phyloP scores from a whole-genome alignment of 1,140 invertebrate species.

The Cylas formicarius region DNA sequence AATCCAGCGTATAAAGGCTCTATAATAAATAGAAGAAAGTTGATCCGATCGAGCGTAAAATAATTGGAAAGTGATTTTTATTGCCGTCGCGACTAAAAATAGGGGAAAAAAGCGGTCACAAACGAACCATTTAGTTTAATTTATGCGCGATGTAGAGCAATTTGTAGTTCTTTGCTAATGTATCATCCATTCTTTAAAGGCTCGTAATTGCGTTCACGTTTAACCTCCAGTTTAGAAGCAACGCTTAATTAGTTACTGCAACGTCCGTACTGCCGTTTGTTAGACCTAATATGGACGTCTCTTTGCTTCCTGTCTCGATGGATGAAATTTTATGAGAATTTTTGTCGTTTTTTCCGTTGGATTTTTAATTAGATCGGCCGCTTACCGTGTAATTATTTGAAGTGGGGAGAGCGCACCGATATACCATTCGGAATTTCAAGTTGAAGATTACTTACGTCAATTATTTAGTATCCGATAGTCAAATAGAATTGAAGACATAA shows the following conservation, averaged over 20 bases:
- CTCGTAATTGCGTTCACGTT: conserved; percentile 17
- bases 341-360: conserved; percentile 14
- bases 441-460: too few relatives aligned
- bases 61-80: conserved; percentile 22
- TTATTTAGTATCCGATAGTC: too few relatives aligned
- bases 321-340: conserved; percentile 13
- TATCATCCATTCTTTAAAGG: conserved; percentile 4
- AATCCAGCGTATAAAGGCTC: too few relatives aligned
- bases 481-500: too few relatives aligned
- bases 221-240: conserved; percentile 6
- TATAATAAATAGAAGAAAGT: conserved; percentile 16
- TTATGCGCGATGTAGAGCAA: too few relatives aligned
- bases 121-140: conserved; percentile 19
- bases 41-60: conserved; percentile 22
- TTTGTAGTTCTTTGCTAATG: too few relatives aligned
- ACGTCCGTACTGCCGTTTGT: conserved; percentile 6
- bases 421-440: too few relatives aligned
- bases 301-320: conserved; percentile 13
- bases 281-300: conserved; percentile 16
- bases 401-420: too few relatives aligned
- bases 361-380: too few relatives aligned
- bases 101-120: conserved; percentile 12
- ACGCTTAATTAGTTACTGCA: conserved; percentile 18
- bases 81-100: conserved; percentile 10
- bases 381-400: too few relatives aligned